Percentiles rank a stretch among this genome's conserved stretches.
These are phyloP conservation scores for Scaptomyza reducta DNA, from an alignment of 2,888 invertebrate species.

Conservation along the genomic window DNA sequence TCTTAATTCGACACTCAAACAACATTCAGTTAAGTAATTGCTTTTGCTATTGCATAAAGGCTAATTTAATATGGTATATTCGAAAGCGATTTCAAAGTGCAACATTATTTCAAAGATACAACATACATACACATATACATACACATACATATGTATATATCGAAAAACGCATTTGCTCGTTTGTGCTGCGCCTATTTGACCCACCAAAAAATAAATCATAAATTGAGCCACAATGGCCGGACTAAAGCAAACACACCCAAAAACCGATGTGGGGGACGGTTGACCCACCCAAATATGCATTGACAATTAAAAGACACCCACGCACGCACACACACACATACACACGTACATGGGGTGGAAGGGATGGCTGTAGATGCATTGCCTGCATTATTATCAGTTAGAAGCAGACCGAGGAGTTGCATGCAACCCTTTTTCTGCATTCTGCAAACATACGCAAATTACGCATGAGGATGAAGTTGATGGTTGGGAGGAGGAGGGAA, in stretches of 20 bases:
- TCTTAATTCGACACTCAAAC: background rate
- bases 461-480: slow-evolving; percentile 51
- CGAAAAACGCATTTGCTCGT: background rate
- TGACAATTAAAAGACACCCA: slow-evolving; percentile 68
- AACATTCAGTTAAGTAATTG: slow-evolving; percentile 8
- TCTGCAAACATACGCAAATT: slow-evolving; percentile 65
- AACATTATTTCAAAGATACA: slow-evolving; percentile 8
- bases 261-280: slow-evolving; percentile 1
- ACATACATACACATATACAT: background rate
- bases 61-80: slow-evolving; percentile 11
- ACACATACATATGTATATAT: background rate
- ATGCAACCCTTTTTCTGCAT: slow-evolving; percentile 48
- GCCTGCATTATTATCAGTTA: slow-evolving; percentile 70
- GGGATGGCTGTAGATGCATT: slow-evolving; percentile 10
- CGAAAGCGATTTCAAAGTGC: slow-evolving; percentile 4
- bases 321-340: background rate
- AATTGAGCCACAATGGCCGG: slow-evolving; percentile 67
- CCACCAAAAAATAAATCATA: slow-evolving; percentile 71
- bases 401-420: slow-evolving; percentile 14
- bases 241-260: slow-evolving; percentile 49
- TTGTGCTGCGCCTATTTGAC: slow-evolving; percentile 37
- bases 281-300: slow-evolving; percentile 62
- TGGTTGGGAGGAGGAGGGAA: background rate
- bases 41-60: background rate
- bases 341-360: background rate